Evolutionary conservation across 2,113 vertebrate genomes (phyloP).

Genomic region (Coptodon bakossiorum): DNA sequence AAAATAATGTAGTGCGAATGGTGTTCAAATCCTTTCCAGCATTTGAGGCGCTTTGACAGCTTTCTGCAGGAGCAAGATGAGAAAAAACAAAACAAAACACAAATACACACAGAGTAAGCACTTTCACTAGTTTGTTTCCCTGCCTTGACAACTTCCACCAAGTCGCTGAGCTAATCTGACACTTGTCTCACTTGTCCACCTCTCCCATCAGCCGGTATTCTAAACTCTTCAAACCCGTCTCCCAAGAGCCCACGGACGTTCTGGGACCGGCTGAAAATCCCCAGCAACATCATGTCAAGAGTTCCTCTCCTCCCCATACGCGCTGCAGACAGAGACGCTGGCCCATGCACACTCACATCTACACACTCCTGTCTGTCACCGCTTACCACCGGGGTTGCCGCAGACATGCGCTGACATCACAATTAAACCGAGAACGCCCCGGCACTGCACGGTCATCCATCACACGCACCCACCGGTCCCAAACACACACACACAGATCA

Average conservation of each 20-base stretch:
- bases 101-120: not conserved
- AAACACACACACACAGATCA: not conserved
- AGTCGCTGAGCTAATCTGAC: not conserved
- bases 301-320: not conserved
- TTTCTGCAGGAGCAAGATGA: not conserved
- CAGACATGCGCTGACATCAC: slow-evolving; percentile 61
- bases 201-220: not conserved
- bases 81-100: not conserved
- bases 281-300: slow-evolving; percentile 13
- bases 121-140: not conserved
- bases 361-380: slow-evolving; percentile 46
- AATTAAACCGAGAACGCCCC: slow-evolving; percentile 56
- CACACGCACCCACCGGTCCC: slow-evolving; percentile 16
- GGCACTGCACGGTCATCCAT: slow-evolving; percentile 62
- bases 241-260: not conserved
- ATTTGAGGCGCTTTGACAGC: not conserved
- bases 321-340: not conserved
- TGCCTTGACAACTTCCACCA: not conserved
- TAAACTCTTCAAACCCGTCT: slow-evolving; percentile 14
- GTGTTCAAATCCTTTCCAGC: not conserved
- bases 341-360: not conserved
- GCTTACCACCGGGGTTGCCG: slow-evolving; percentile 31
- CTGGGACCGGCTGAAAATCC: not conserved
- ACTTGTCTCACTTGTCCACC: not conserved
- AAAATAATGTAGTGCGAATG: not conserved